Percentiles rank a stretch among this genome's conserved stretches.
These are phyloP conservation scores for Prietella phreatophila DNA, from an alignment of 2,113 vertebrate genomes.

Conservation along the genomic window DNA sequence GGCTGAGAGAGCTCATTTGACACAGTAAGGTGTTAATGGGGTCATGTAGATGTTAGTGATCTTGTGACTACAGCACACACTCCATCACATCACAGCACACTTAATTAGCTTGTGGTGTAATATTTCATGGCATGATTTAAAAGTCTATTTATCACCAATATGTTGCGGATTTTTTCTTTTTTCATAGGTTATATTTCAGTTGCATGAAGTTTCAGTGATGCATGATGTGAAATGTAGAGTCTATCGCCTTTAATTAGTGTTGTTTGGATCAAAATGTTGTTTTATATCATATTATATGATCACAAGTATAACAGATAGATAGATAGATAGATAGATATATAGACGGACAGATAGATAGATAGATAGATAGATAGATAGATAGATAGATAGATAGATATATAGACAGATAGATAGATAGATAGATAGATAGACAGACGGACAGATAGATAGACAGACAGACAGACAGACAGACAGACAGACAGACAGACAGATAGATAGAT, in stretches of 20 bases:
- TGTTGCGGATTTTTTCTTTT: not conserved
- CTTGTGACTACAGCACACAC: not conserved
- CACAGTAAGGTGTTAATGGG: slow-evolving; percentile 1
- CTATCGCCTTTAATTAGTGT: not conserved
- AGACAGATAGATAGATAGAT: too few species aligned
- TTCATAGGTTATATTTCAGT: not conserved
- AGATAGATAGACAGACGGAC: too few species aligned
- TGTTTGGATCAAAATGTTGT: not conserved
- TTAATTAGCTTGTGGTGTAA: slow-evolving; percentile 6
- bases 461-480: too few species aligned
- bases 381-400: too few species aligned
- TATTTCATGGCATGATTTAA: slow-evolving; percentile 2
- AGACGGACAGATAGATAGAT: too few species aligned
- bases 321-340: too few species aligned
- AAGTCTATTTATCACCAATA: not conserved
- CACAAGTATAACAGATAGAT: not conserved
- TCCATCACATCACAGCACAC: slow-evolving; percentile 12
- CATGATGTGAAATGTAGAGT: not conserved
- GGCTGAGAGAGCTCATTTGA: not conserved
- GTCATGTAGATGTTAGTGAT: slow-evolving; percentile 2
- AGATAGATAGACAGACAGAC: too few species aligned
- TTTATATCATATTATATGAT: not conserved
- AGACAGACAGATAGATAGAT: not conserved
- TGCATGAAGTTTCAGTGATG: not conserved
- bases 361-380: too few species aligned